Percentiles rank a stretch among this genome's conserved stretches.
Evolutionary conservation across 92 coral and sea anemone species (phyloP).

Genomic region (Zoanthus sansibaricus): DNA sequence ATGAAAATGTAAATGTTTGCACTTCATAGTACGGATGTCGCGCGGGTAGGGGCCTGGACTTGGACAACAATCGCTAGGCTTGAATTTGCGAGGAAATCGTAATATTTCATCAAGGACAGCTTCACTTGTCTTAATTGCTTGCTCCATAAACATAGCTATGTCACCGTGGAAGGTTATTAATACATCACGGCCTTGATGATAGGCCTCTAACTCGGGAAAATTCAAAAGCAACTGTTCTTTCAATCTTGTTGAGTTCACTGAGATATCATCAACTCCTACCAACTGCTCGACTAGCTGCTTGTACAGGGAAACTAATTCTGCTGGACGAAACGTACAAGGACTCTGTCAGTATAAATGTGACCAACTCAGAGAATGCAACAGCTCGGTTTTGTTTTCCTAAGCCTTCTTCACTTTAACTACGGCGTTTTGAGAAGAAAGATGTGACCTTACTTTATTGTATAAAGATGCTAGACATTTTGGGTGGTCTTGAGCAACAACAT

Average conservation of each 20-base stretch:
- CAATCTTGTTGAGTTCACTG: slow-evolving; percentile 60
- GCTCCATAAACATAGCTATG: slow-evolving; percentile 49
- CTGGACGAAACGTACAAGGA: background rate
- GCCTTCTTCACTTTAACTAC: background rate
- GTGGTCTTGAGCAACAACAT: slow-evolving; percentile 56
- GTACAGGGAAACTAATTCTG: background rate
- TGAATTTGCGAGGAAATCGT: too few species aligned
- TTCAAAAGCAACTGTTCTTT: slow-evolving; percentile 61
- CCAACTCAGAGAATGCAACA: background rate
- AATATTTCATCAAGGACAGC: slow-evolving; percentile 10
- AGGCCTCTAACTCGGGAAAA: slow-evolving; percentile 58
- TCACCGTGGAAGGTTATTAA: slow-evolving; percentile 52
- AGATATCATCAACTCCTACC: background rate
- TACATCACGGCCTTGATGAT: slow-evolving; percentile 62
- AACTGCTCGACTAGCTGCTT: background rate
- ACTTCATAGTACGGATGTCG: too few species aligned
- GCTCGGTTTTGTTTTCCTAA: background rate
- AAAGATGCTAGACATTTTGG: background rate
- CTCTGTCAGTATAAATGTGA: background rate
- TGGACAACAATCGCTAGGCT: too few species aligned
- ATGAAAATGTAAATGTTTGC: too few species aligned
- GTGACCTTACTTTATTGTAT: background rate
- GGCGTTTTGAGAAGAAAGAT: background rate
- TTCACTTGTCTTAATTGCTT: slow-evolving; percentile 44
- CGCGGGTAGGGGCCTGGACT: too few species aligned